Percentiles rank a stretch among this genome's conserved stretches.
phyloP scores from a whole-genome alignment of 2,888 invertebrate genomes.

The Pedicia rivosa region DNA sequence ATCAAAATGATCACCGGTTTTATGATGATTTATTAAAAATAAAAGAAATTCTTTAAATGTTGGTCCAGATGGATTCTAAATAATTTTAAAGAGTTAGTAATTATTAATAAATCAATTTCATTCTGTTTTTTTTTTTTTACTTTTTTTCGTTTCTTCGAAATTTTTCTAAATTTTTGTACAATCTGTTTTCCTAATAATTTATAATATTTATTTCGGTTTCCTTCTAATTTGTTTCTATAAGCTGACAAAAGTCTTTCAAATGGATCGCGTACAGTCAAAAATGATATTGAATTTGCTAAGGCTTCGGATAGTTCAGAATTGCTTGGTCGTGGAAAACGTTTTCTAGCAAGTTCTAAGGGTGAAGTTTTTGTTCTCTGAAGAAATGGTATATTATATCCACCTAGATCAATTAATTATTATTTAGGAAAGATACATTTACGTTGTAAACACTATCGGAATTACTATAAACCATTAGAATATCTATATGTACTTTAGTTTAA shows the following conservation, averaged over 20 bases:
- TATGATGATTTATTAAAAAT: conserved; percentile 45
- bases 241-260: conserved; percentile 56
- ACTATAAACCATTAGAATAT: too few species aligned
- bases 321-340: conserved; percentile 50
- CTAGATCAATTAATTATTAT: too few species aligned
- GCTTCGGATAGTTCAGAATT: conserved; percentile 45
- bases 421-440: too few species aligned
- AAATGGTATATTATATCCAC: conserved; percentile 42
- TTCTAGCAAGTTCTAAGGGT: conserved; percentile 49
- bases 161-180: conserved; percentile 40
- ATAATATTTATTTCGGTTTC: conserved; percentile 49
- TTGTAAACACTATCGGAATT: too few species aligned
- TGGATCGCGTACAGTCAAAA: conserved; percentile 54
- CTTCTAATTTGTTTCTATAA: conserved; percentile 57
- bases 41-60: conserved; percentile 56
- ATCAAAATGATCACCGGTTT: conserved; percentile 36
- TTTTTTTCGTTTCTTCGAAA: conserved; percentile 1
- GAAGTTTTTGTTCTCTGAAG: conserved; percentile 41
- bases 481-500: too few species aligned
- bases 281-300: conserved; percentile 43
- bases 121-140: background rate
- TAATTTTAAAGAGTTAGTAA: conserved; percentile 11
- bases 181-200: conserved; percentile 49
- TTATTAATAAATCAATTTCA: background rate
- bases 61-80: conserved; percentile 29